These are phyloP conservation scores for Pristionchus mayeri DNA, from an alignment of 2,888 invertebrate genomes.

Conservation along the genomic window DNA sequence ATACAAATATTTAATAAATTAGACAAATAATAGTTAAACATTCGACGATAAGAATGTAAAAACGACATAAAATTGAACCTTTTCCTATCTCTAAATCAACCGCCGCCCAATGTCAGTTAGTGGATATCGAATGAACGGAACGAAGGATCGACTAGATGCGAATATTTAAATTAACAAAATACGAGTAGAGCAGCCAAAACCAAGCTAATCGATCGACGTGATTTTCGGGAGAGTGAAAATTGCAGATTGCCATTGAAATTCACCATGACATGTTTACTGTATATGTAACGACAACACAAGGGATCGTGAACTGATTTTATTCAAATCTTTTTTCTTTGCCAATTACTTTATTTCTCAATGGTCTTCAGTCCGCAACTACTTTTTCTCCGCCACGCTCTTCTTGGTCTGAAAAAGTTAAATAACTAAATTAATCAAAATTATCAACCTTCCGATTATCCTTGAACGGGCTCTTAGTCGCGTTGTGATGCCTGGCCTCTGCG, in stretches of 20 bases:
- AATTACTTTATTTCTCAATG: background rate
- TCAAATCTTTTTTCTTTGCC: background rate
- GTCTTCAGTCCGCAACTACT: background rate
- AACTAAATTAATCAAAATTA: no score
- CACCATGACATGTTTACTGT: background rate
- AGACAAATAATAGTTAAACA: background rate
- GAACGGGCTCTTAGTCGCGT: background rate
- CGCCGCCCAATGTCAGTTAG: background rate
- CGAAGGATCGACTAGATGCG: no score
- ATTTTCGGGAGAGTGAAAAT: background rate
- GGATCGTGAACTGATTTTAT: background rate
- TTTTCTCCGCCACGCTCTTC: background rate
- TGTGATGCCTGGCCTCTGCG: no score
- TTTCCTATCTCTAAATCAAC: background rate
- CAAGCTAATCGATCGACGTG: background rate
- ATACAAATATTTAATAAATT: background rate
- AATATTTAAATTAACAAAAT: background rate
- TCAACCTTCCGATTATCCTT: background rate
- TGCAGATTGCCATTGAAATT: no score
- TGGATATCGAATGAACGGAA: background rate
- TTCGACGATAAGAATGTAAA: no score
- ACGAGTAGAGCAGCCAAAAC: background rate
- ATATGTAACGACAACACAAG: background rate
- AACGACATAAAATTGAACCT: background rate
- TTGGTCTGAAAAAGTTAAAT: no score